Conservation (phyloP, 2,888 invertebrate genomes). For the Gastrophysa polygoni region DNA sequence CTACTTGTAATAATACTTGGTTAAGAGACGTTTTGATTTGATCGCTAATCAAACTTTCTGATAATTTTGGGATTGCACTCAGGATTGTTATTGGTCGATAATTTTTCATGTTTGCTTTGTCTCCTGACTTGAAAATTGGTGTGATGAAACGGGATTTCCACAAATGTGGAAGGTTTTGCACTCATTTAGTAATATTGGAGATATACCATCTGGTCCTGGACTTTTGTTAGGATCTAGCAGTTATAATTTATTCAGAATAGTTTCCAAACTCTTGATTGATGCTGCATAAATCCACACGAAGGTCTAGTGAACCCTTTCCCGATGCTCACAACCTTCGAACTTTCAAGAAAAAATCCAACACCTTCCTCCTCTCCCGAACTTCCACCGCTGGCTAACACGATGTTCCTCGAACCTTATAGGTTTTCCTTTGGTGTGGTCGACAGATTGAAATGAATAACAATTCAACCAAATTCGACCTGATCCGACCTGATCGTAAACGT, state of each 20-base stretch:
- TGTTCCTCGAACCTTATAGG: too few species aligned
- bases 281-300: too few species aligned
- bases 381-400: too few species aligned
- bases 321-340: too few species aligned
- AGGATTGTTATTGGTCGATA: not conserved
- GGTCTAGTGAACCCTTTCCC: too few species aligned
- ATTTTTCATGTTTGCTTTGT: not conserved
- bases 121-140: not conserved
- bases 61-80: constrained; percentile 2
- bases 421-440: too few species aligned
- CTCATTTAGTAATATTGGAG: not conserved
- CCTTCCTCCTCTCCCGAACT: too few species aligned
- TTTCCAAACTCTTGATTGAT: not conserved
- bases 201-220: not conserved
- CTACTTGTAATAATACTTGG: not conserved
- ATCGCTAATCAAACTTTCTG: not conserved
- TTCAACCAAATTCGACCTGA: too few species aligned
- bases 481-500: too few species aligned
- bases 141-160: not conserved
- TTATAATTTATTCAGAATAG: not conserved
- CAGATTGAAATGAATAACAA: too few species aligned
- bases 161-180: not conserved
- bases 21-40: too few species aligned
- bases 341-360: too few species aligned
- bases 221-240: not conserved